phyloP scores from a whole-genome alignment of 2,797 vertebrate genomes.

The Tragelaphus oryx region DNA sequence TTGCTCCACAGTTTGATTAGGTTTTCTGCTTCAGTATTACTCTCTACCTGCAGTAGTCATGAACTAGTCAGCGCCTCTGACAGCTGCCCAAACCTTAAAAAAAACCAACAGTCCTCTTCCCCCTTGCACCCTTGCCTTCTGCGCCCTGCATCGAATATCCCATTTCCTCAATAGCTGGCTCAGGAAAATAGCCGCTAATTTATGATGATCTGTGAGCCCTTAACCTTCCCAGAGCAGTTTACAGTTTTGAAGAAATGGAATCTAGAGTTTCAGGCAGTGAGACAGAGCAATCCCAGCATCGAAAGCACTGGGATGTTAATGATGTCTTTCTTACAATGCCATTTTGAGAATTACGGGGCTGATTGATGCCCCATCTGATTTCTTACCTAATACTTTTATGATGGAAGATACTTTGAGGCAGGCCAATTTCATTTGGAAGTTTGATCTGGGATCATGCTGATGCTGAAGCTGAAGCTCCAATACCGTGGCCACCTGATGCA shows the following conservation, averaged over 20 bases:
- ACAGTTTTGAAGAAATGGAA: background rate
- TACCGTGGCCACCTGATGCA: background rate
- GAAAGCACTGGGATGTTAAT: fast-evolving
- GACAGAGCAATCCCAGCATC: background rate
- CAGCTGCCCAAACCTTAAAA: background rate
- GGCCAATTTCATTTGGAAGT: background rate
- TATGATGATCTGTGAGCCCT: background rate
- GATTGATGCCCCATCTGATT: background rate
- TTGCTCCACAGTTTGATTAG: fast-evolving
- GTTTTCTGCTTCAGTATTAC: background rate
- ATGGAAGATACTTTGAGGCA: background rate
- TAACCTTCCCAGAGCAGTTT: background rate
- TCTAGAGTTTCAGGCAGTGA: background rate
- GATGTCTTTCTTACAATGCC: fast-evolving
- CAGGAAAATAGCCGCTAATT: background rate
- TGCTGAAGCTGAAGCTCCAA: background rate
- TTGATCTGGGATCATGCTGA: background rate
- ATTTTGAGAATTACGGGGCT: fast-evolving
- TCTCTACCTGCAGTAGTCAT: background rate
- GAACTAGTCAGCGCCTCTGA: background rate
- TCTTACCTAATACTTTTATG: background rate
- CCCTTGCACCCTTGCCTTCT: fast-evolving
- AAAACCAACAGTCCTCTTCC: background rate
- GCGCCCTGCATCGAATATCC: background rate
- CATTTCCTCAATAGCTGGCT: background rate